Conservation (phyloP, 2,888 invertebrate species). For the Sarcophaga rosellei region DNA sequence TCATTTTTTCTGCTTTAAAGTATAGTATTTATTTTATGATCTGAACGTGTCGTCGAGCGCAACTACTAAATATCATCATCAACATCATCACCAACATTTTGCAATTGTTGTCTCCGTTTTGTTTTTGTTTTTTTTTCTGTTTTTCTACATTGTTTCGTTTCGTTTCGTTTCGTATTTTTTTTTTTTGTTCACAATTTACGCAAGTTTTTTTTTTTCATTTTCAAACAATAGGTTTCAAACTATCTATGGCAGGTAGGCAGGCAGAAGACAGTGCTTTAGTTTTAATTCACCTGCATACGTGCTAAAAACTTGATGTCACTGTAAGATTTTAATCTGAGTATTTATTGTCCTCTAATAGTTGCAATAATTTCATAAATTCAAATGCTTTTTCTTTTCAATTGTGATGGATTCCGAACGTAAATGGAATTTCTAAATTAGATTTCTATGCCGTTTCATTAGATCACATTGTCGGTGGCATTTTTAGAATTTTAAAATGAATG, state of each 20-base stretch:
- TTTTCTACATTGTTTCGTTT: not conserved
- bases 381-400: not conserved
- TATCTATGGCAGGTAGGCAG: slow-evolving; percentile 4
- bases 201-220: not conserved
- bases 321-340: slow-evolving; percentile 42
- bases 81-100: not conserved
- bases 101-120: not conserved
- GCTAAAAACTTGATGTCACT: not conserved
- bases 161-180: not conserved
- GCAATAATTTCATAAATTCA: not conserved
- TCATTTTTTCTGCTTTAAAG: slow-evolving; percentile 31
- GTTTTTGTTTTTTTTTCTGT: not conserved
- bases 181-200: not conserved
- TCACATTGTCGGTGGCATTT: too few relatives aligned
- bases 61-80: slow-evolving; percentile 18
- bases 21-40: slow-evolving; percentile 62
- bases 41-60: slow-evolving; percentile 62
- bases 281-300: slow-evolving; percentile 26
- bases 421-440: slow-evolving; percentile 20
- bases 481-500: too few relatives aligned
- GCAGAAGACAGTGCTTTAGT: slow-evolving; percentile 39
- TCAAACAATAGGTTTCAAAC: slow-evolving; percentile 26
- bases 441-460: not conserved
- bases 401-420: slow-evolving; percentile 35
- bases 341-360: slow-evolving; percentile 30